These are phyloP conservation scores for Haemorhous mexicanus DNA, from an alignment of 2,113 vertebrate genomes.

Conservation along the genomic window DNA sequence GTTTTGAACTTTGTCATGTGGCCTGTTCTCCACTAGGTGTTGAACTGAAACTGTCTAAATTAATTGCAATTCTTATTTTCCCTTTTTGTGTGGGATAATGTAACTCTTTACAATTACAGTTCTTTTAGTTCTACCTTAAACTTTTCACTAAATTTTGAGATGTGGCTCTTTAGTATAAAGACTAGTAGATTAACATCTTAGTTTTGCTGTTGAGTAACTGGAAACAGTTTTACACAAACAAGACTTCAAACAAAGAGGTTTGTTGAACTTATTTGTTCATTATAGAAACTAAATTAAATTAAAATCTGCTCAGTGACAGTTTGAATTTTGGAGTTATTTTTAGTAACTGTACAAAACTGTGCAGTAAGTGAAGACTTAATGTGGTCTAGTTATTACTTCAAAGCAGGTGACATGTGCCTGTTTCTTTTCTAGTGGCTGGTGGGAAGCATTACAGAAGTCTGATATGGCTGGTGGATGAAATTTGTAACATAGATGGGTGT, in stretches of 20 bases:
- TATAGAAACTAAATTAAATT: neutral
- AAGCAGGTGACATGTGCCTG: neutral
- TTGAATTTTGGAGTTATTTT: neutral
- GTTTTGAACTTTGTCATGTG: neutral
- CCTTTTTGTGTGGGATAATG: neutral
- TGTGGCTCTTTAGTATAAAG: neutral
- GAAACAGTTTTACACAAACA: neutral
- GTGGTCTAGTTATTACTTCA: neutral
- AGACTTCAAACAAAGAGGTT: neutral
- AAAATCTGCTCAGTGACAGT: neutral
- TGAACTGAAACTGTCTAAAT: conserved; percentile 3
- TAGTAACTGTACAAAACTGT: neutral
- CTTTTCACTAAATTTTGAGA: neutral
- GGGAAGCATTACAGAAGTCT: neutral
- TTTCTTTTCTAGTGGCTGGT: neutral
- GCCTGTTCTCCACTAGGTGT: neutral
- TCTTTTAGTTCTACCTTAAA: neutral
- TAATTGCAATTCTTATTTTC: neutral
- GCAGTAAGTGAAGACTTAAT: neutral
- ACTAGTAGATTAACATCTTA: neutral
- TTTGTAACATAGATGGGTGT: neutral
- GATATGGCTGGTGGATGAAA: neutral
- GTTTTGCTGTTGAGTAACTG: neutral
- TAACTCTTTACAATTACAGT: neutral
- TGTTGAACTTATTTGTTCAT: neutral